phyloP scores from a whole-genome alignment of 2,113 vertebrate species.

The Leptodactylus fuscus region DNA sequence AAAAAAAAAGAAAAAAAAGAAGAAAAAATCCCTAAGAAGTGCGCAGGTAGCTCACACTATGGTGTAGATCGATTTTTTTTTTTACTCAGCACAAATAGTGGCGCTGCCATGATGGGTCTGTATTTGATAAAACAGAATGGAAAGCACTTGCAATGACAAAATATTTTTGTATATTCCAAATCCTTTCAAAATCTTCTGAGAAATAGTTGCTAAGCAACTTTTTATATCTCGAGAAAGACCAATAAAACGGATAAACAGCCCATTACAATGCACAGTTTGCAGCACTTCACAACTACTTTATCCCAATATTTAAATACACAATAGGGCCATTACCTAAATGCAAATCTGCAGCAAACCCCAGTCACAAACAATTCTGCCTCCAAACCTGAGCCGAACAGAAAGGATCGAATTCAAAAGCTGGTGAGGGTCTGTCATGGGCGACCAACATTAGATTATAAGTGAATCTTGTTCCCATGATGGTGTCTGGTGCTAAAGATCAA shows the following conservation, averaged over 20 bases:
- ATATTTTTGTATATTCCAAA: background rate
- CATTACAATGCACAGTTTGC: background rate
- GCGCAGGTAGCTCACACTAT: background rate
- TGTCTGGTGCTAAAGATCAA: too few species aligned
- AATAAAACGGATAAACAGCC: slow-evolving; percentile 9
- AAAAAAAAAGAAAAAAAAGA: too few species aligned
- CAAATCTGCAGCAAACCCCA: background rate
- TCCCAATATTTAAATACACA: background rate
- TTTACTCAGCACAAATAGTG: background rate
- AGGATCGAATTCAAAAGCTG: too few species aligned
- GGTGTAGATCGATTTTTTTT: background rate
- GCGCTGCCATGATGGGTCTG: background rate
- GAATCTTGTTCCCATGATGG: too few species aligned
- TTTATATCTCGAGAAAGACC: slow-evolving; percentile 11
- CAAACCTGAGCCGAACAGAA: background rate
- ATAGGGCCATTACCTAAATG: background rate
- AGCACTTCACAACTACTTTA: background rate
- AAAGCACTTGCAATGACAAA: background rate
- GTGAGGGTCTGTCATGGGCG: too few species aligned
- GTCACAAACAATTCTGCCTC: background rate
- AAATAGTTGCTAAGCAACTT: slow-evolving; percentile 55
- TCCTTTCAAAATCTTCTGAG: slow-evolving; percentile 22
- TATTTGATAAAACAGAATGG: background rate
- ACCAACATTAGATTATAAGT: too few species aligned
- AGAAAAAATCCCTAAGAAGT: background rate